Conservation (phyloP, 2,888 invertebrate species). For the Oxycera nigricornis region DNA sequence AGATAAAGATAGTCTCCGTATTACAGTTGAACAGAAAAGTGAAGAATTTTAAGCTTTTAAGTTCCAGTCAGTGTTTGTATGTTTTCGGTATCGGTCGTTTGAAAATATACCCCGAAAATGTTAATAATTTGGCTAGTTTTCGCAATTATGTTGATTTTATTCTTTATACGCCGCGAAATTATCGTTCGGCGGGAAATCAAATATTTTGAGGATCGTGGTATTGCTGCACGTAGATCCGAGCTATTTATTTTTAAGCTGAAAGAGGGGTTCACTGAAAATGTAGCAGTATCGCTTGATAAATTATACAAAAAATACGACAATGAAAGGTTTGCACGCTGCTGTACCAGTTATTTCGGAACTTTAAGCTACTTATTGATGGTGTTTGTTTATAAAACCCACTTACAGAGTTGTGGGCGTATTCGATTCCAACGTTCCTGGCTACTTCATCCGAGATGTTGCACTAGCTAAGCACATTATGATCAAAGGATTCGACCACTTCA, state of each 20-base stretch:
- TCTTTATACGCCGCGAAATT: not conserved
- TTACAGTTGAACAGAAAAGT: no score
- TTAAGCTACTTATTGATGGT: no score
- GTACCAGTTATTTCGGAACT: no score
- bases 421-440: not conserved
- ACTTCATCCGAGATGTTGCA: not conserved
- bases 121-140: no score
- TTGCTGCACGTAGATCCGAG: not conserved
- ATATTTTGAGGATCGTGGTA: not conserved
- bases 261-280: not conserved
- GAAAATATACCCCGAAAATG: no score
- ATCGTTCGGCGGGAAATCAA: not conserved
- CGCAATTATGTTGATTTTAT: not conserved
- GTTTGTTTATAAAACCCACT: no score
- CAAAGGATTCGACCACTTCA: slow-evolving; percentile 28
- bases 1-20: no score
- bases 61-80: no score
- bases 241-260: not conserved
- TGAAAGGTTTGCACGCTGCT: no score
- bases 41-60: no score
- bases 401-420: slow-evolving; percentile 8
- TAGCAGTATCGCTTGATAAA: not conserved
- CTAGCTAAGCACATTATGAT: not conserved
- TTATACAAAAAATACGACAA: not conserved
- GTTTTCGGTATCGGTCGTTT: no score